Evolutionary conservation across 2,888 invertebrate species (phyloP).

Genomic region (Eremobia ochroleuca): DNA sequence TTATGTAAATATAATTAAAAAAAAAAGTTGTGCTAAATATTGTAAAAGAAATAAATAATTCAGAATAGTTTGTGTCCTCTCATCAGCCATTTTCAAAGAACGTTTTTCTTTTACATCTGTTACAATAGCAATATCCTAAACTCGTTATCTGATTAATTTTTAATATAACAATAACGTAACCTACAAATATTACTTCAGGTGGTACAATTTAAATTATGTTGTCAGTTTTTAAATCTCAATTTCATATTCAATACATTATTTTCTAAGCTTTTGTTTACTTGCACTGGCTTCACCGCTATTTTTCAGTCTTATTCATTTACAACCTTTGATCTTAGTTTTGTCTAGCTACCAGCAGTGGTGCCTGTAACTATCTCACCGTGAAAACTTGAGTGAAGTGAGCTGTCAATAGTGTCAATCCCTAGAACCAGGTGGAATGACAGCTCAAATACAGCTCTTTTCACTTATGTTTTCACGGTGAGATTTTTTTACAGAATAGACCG

Average conservation of each 20-base stretch:
- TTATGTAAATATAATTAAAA: too few relatives aligned
- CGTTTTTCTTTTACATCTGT: background rate
- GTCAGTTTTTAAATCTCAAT: background rate
- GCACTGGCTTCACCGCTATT: background rate
- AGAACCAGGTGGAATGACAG: too few relatives aligned
- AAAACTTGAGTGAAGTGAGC: too few relatives aligned
- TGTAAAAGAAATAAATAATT: too few relatives aligned
- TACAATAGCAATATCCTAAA: background rate
- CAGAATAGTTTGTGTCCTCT: background rate
- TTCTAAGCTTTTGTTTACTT: background rate
- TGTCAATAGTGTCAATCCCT: too few relatives aligned
- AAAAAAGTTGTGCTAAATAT: too few relatives aligned
- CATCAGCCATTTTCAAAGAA: background rate
- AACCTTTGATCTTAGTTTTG: background rate
- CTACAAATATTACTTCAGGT: slow-evolving; percentile 18
- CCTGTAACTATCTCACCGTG: too few relatives aligned
- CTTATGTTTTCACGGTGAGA: too few relatives aligned
- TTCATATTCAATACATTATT: background rate
- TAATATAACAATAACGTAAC: background rate
- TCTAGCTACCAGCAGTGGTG: background rate
- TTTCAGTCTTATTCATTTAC: background rate
- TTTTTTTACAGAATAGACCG: too few relatives aligned
- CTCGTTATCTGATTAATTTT: background rate
- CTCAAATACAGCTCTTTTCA: too few relatives aligned
- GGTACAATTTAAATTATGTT: background rate